Evolutionary conservation across 2,113 vertebrate species (phyloP).

Genomic region (Crocuta crocuta): DNA sequence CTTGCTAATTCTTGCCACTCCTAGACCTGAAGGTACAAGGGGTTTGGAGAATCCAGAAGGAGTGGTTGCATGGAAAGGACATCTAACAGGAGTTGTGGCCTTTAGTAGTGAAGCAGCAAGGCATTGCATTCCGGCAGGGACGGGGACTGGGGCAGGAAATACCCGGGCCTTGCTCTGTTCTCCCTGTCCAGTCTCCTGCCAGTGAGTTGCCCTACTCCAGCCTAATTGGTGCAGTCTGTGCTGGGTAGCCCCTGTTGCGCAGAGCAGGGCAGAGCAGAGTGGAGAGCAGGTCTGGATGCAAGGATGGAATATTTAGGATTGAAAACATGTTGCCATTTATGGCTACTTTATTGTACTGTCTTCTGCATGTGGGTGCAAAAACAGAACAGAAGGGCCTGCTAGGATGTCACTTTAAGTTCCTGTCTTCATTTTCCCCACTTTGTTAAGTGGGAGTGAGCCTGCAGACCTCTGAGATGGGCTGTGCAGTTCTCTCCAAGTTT

Average conservation of each 20-base stretch:
- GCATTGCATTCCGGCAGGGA: not conserved
- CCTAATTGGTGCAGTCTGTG: not conserved
- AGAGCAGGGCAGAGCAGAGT: not conserved
- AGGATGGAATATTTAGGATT: not conserved
- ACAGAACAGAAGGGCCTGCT: not conserved
- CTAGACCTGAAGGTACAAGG: not conserved
- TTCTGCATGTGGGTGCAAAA: not conserved
- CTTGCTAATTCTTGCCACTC: not conserved
- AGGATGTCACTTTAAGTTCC: too few relatives aligned
- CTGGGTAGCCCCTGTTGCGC: not conserved
- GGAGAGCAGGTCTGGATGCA: not conserved
- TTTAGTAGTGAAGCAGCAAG: not conserved
- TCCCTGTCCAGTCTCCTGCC: not conserved
- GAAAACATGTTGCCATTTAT: not conserved
- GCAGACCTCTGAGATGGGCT: not conserved
- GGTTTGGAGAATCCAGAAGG: not conserved
- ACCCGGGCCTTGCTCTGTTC: not conserved
- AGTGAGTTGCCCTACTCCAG: too few relatives aligned
- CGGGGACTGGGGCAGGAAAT: not conserved
- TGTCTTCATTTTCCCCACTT: not conserved
- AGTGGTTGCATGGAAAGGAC: not conserved
- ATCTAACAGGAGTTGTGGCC: not conserved
- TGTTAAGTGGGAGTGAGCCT: not conserved
- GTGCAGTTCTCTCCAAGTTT: constrained; percentile 54
- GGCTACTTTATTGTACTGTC: not conserved